Percentiles rank a stretch among this genome's conserved stretches.
These are phyloP conservation scores for Chymomyza amoena DNA, from an alignment of 2,888 invertebrate species.

Conservation along the genomic window DNA sequence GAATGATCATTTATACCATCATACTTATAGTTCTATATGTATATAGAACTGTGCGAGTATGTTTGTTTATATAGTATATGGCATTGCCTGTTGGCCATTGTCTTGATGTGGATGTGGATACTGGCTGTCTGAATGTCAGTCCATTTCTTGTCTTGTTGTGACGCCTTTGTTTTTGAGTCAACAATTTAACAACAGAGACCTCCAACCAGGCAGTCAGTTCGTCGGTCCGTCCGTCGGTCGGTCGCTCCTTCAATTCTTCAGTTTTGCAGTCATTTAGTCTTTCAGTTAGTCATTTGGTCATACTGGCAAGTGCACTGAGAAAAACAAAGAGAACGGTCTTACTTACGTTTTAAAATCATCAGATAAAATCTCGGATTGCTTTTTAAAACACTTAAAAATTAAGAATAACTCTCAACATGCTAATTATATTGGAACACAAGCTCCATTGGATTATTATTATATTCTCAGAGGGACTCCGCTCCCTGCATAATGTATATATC, in stretches of 20 bases:
- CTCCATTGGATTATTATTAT: too few relatives aligned
- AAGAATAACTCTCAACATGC: too few relatives aligned
- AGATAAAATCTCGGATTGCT: too few relatives aligned
- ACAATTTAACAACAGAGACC: conserved; percentile 31
- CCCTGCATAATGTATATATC: too few relatives aligned
- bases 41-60: neutral
- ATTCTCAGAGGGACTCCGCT: too few relatives aligned
- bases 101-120: neutral
- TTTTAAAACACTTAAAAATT: too few relatives aligned
- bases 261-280: neutral
- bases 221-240: neutral
- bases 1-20: neutral
- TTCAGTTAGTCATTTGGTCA: neutral
- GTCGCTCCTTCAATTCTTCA: neutral
- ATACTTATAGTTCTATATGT: neutral
- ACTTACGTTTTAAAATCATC: too few relatives aligned
- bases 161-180: conserved; percentile 61
- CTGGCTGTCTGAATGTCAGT: neutral
- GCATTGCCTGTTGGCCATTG: neutral
- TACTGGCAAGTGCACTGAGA: neutral
- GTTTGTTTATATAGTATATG: neutral
- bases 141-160: conserved; percentile 40
- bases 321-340: neutral
- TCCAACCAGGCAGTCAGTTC: neutral
- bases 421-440: too few relatives aligned